Evolutionary conservation across 2,888 invertebrate species (phyloP), one percentile per base, ranked within the genome.

Genomic region (Augochlorella aurata): DNA sequence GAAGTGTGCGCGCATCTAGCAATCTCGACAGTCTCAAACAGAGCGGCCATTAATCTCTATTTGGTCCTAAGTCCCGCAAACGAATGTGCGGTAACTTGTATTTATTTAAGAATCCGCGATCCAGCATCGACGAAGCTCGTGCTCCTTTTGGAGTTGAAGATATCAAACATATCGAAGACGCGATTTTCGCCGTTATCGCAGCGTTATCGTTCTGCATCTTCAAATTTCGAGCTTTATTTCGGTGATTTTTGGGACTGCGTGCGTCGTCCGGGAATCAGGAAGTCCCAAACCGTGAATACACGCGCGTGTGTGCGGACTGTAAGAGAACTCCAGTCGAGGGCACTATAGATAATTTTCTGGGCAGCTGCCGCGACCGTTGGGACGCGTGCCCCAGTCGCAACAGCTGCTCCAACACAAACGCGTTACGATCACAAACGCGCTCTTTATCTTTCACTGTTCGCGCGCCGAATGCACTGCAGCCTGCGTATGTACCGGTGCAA

Each of bases 291-390:
- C 10, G 18, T 29, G 16, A 16, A 7, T 18, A 7, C 38, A 24
- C 18, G 45, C 0, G 66, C 14, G 66, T 12, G 24, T 47, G 66
- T 38, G 75, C 65, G 16, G 12, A 18, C 52, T 7, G 45, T n/a
- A n/a, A 73, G 66, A 78, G 90, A 91, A 89, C 90, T 90, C 75
- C 50, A 70, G 83, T 67, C 58, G 86, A 87, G 77, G 81, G 61
- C 72, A 88, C 82, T 83, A 58, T 89, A 85, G 77, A 83, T 77
- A 86, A 90, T 91, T 91, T 91, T 89, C 85, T 89, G 89, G 89
- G 89, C 93, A 93, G 92, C 93, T 93, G 93, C 90, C 75, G 86
- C 90, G 92, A 92, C 93, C 92, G 93, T 93, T 93, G 92, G 89
- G 92, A 91, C 93, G 91, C 93, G 93, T 92, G 93, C 91, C 91